A percentile compares a stretch with the other conserved stretches of the same genome.
Evolutionary conservation across 2,113 vertebrate species (phyloP).

Genomic region (Hyla sarda): DNA sequence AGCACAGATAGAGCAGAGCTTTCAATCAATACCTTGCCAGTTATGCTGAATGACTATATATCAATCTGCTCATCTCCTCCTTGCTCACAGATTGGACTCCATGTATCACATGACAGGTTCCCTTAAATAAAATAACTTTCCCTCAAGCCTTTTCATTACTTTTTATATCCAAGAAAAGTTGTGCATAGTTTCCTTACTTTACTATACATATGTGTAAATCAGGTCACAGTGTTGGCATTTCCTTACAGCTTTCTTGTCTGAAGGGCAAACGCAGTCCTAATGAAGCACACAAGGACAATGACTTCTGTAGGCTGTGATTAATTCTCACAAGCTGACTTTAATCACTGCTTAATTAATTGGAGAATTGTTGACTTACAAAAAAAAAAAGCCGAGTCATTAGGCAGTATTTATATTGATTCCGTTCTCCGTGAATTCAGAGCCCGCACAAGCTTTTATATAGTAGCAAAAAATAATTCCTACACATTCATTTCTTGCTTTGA

Average conservation of each 20-base stretch:
- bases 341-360: slow-evolving; percentile 91
- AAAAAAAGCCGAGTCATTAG: slow-evolving; percentile 79
- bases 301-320: slow-evolving; percentile 81
- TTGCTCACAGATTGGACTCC: too few species aligned
- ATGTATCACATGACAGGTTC: too few species aligned
- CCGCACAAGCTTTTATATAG: slow-evolving; percentile 65
- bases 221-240: slow-evolving; percentile 69
- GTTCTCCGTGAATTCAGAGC: slow-evolving; percentile 66
- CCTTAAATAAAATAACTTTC: not conserved
- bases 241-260: slow-evolving; percentile 69
- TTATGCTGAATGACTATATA: too few species aligned
- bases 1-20: too few species aligned
- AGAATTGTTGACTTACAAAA: slow-evolving; percentile 80
- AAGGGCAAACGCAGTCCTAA: slow-evolving; percentile 74
- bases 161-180: not conserved
- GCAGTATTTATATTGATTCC: slow-evolving; percentile 76
- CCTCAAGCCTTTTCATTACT: not conserved
- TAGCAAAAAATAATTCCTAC: slow-evolving; percentile 52
- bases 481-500: not conserved
- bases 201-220: slow-evolving; percentile 62
- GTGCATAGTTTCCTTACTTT: slow-evolving; percentile 20
- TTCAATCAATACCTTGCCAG: too few species aligned
- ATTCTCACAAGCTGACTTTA: slow-evolving; percentile 85
- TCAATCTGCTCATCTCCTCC: too few species aligned
- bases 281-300: slow-evolving; percentile 79